Evolutionary conservation across 2,888 invertebrate species (phyloP).

Genomic region (Macaria notata): DNA sequence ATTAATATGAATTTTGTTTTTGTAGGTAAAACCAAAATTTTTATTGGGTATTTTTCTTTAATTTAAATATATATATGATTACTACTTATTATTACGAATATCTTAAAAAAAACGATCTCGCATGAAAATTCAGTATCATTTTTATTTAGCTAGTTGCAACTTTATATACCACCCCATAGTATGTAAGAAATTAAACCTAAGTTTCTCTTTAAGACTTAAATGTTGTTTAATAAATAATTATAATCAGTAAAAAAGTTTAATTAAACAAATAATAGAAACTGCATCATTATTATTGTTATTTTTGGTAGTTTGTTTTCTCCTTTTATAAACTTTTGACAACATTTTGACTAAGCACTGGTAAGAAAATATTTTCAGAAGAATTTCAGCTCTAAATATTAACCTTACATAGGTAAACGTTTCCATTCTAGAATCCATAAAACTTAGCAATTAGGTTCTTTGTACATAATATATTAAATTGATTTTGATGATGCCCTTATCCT

Average conservation of each 20-base stretch:
- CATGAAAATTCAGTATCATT: too few relatives aligned
- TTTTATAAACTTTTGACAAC: not conserved
- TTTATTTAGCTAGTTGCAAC: slow-evolving; percentile 16
- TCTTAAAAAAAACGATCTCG: not conserved
- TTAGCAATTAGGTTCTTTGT: not conserved
- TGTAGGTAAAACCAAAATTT: not conserved
- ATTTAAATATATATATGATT: not conserved
- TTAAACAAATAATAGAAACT: slow-evolving; percentile 35
- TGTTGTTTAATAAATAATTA: slow-evolving; percentile 34
- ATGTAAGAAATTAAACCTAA: slow-evolving; percentile 25
- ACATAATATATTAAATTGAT: too few relatives aligned
- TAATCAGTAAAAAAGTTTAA: slow-evolving; percentile 34
- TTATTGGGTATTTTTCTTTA: not conserved
- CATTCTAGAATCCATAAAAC: not conserved
- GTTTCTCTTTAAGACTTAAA: slow-evolving; percentile 37
- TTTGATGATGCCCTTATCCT: too few relatives aligned
- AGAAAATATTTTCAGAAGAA: not conserved
- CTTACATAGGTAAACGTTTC: not conserved
- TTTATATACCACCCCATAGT: slow-evolving; percentile 13
- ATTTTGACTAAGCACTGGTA: too few relatives aligned
- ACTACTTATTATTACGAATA: not conserved
- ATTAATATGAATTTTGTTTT: not conserved
- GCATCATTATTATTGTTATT: slow-evolving; percentile 34
- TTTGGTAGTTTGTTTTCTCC: slow-evolving; percentile 17
- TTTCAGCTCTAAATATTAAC: not conserved